Evolutionary conservation across 1,140 invertebrate species (phyloP).

Genomic region (Fopius arisanus): DNA sequence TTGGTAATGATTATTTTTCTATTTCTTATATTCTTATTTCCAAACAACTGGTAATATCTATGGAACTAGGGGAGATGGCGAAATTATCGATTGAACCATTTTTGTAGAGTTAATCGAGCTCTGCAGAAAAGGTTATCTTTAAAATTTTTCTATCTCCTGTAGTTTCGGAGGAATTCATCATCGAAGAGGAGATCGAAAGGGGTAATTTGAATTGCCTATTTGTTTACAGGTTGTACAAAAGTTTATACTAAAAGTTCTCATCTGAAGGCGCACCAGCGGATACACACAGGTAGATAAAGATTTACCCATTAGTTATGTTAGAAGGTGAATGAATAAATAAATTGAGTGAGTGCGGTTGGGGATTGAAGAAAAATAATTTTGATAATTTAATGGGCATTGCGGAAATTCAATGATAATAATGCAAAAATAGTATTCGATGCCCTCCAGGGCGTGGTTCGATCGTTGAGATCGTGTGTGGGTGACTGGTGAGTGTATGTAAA

Average conservation of each 20-base stretch:
- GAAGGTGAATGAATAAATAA: no score
- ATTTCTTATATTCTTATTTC: background rate
- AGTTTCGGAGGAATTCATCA: no score
- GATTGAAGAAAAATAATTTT: background rate
- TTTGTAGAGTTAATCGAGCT: no score
- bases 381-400: background rate
- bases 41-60: no score
- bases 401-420: conserved; percentile 3
- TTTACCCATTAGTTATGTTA: no score
- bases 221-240: conserved; percentile 76
- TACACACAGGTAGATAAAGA: conserved; percentile 77
- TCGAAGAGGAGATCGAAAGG: no score
- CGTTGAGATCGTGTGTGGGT: background rate
- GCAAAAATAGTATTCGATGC: conserved; percentile 14
- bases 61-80: no score
- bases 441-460: conserved; percentile 27
- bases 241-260: conserved; percentile 38
- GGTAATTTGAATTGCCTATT: background rate
- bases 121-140: no score
- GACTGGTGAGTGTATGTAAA: background rate
- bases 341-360: no score
- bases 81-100: no score
- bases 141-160: no score
- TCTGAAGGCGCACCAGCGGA: conserved; percentile 36
- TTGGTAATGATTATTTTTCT: conserved; percentile 72